These are phyloP conservation scores for Drosophila tripunctata DNA, from an alignment of 2,888 invertebrate species.

Conservation along the genomic window DNA sequence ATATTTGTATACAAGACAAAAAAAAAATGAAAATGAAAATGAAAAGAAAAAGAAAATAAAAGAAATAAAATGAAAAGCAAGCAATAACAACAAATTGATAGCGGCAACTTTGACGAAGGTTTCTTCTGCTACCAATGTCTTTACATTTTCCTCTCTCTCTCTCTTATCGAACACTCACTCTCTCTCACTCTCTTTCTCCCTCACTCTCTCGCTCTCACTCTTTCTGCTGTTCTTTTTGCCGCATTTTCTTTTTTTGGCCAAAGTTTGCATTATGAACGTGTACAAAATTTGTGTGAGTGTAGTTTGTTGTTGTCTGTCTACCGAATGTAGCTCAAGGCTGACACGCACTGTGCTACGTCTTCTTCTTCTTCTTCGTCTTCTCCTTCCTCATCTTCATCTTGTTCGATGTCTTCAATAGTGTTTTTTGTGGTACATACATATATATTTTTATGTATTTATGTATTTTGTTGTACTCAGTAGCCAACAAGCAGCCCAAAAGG, in stretches of 20 bases:
- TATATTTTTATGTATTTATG: no score
- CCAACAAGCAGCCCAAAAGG: slow-evolving; percentile 6
- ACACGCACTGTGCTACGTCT: slow-evolving; percentile 50
- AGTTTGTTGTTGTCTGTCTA: slow-evolving; percentile 32
- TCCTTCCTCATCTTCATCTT: neutral
- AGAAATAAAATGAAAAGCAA: slow-evolving; percentile 3
- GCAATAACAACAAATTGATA: slow-evolving; percentile 51
- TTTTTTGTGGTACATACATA: neutral
- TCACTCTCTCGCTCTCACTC: slow-evolving; percentile 1
- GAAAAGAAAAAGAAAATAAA: no score
- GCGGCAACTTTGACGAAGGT: slow-evolving; percentile 70
- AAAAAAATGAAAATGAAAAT: no score
- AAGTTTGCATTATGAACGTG: slow-evolving; percentile 63
- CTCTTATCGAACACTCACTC: no score
- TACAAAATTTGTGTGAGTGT: slow-evolving; percentile 40
- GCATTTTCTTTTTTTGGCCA: slow-evolving; percentile 42
- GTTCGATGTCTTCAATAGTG: slow-evolving; percentile 16
- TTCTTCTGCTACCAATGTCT: slow-evolving; percentile 4
- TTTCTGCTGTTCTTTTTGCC: slow-evolving; percentile 28
- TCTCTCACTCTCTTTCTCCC: neutral
- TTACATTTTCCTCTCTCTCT: neutral
- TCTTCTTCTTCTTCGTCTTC: neutral
- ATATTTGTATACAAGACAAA: slow-evolving; percentile 21
- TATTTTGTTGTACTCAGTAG: slow-evolving; percentile 2
- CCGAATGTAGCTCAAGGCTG: slow-evolving; percentile 68